Evolutionary conservation across 2,888 invertebrate species (phyloP).

Genomic region (Cyaniris semiargus): DNA sequence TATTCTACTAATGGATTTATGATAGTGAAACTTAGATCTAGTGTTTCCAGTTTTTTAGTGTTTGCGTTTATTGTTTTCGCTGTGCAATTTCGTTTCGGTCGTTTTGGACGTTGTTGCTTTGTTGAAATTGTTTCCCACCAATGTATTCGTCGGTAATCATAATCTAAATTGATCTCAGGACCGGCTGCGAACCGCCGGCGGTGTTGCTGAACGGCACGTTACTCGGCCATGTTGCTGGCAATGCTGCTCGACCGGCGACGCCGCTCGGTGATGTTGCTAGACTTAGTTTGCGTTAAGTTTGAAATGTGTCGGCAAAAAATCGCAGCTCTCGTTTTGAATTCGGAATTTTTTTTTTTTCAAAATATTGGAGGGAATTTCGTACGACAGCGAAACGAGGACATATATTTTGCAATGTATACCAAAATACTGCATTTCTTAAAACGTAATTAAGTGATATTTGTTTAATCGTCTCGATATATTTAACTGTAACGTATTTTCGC

Average conservation of each 20-base stretch:
- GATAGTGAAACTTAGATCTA: slow-evolving; percentile 75
- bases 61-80: slow-evolving; percentile 78
- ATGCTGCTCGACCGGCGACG: background rate
- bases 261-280: slow-evolving; percentile 55
- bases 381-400: slow-evolving; percentile 67
- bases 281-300: slow-evolving; percentile 71
- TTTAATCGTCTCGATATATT: slow-evolving; percentile 53
- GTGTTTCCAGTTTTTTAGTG: slow-evolving; percentile 64
- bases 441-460: slow-evolving; percentile 61
- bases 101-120: slow-evolving; percentile 65
- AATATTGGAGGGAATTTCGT: slow-evolving; percentile 45
- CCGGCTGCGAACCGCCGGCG: slow-evolving; percentile 70
- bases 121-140: slow-evolving; percentile 58
- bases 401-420: slow-evolving; percentile 76
- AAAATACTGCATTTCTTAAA: slow-evolving; percentile 79
- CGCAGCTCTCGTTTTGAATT: slow-evolving; percentile 48
- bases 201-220: slow-evolving; percentile 57
- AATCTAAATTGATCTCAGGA: slow-evolving; percentile 76
- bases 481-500: slow-evolving; percentile 56
- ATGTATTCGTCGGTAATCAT: slow-evolving; percentile 56
- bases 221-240: background rate
- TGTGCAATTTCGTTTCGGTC: slow-evolving; percentile 73
- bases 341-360: slow-evolving; percentile 32
- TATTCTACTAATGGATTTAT: slow-evolving; percentile 79
- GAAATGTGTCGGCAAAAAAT: slow-evolving; percentile 72